Base-by-base conservation (phyloP, 2,797 vertebrate genomes). In the Sus cebifrons region DNA sequence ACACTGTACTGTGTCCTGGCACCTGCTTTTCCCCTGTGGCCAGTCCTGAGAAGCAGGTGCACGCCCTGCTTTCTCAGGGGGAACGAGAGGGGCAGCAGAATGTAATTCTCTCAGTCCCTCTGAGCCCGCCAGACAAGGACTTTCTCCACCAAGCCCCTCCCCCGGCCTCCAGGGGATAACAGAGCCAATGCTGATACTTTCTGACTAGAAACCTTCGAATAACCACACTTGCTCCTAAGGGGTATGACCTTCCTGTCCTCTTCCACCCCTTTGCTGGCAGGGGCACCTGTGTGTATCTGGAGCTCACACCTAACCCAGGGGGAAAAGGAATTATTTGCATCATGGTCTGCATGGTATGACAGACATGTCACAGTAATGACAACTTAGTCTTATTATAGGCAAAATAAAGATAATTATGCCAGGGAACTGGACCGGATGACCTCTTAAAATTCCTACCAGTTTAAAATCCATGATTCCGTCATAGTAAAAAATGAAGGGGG, bases 391-490 rank as follows among this genome's bases (percentile, higher is more conserved):
- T 84, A 91, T 67, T 86, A 91, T 67, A 83, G 94, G 89, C 94
- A 86, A 86, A 95, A 89, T 78, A 84, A 73, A 52, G n/a, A 64
- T 82, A 68, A 91, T 91, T 73, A 62, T 87, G 71, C 77, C 86
- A 89, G 67, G 29, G 29, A 40, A 70, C 73, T 40, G 52, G 89
- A 94, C 58, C 54, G 27, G 36, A 85, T 74, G 77, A 92, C 74
- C 85, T 97, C 82, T 67, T 82, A 83, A 90, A 95, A 91, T 58
- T 62, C 62, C 90, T 96, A 91, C 85, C 18, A 49, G n/a, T 96
- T 95, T 82, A 91, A 89, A 89, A 82, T 56, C 79, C 74, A 56
- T 29, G 16, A 86, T 86, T 91, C 82, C 83, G 21, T 81, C 36
- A 75, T 54, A 44, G 25, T 40, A 71, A 81, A 92, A 85, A 91